These are phyloP conservation scores for Spea bombifrons DNA, from an alignment of 2,113 vertebrate species.

Conservation along the genomic window DNA sequence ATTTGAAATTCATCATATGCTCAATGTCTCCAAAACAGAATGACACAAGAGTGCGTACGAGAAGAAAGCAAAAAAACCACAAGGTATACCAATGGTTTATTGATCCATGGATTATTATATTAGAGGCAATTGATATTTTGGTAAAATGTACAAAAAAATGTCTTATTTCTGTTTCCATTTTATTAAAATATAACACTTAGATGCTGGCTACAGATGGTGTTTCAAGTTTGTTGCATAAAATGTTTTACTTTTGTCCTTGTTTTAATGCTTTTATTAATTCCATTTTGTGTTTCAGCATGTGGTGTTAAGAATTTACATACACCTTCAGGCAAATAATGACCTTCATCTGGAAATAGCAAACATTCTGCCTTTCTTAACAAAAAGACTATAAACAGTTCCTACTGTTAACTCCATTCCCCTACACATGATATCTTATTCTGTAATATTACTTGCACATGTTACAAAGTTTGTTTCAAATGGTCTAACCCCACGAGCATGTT, in stretches of 20 bases:
- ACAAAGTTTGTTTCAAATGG: conserved; percentile 17
- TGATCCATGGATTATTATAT: background rate
- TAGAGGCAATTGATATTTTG: background rate
- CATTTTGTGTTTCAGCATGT: conserved; percentile 47
- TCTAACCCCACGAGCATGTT: conserved; percentile 8
- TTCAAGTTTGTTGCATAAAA: background rate
- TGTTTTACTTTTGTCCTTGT: conserved; percentile 45
- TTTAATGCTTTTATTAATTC: conserved; percentile 66
- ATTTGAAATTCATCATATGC: conserved; percentile 84
- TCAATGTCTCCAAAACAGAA: conserved; percentile 72
- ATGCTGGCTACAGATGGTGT: background rate
- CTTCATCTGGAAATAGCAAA: conserved; percentile 66
- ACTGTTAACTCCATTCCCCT: conserved; percentile 18
- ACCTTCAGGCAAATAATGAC: conserved; percentile 75
- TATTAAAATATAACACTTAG: background rate
- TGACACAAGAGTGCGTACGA: conserved; percentile 52
- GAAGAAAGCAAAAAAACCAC: conserved; percentile 39
- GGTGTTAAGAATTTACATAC: conserved; percentile 72
- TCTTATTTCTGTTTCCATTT: background rate
- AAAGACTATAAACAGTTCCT: conserved; percentile 34
- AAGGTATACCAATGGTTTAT: conserved; percentile 42
- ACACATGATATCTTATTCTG: conserved; percentile 26
- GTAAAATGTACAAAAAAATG: background rate
- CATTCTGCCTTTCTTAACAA: conserved; percentile 49
- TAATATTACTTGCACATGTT: conserved; percentile 8